Evolutionary conservation across 2,797 vertebrate genomes (phyloP).

Genomic region (Sarcoramphus papa): DNA sequence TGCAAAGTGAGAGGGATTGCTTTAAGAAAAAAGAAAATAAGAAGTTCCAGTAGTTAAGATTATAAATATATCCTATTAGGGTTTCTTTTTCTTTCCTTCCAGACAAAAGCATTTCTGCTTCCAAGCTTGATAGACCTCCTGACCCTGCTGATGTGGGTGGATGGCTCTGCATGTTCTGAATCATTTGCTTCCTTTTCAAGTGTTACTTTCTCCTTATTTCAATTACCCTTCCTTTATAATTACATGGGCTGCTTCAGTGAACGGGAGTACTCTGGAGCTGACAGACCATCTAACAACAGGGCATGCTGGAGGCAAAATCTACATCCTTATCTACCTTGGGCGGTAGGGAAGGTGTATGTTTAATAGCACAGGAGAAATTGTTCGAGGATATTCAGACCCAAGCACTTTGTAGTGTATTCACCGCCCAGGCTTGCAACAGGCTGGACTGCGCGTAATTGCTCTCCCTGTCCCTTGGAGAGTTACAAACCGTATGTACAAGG

Average conservation of each 20-base stretch:
- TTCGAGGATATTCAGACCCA: neutral
- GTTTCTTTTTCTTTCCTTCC: conserved; percentile 19
- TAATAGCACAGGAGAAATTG: neutral
- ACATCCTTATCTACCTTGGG: neutral
- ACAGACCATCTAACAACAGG: neutral
- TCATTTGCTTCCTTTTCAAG: conserved; percentile 53
- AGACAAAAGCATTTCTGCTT: conserved; percentile 46
- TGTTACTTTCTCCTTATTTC: conserved; percentile 53
- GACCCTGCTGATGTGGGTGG: conserved; percentile 52
- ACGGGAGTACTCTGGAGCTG: neutral
- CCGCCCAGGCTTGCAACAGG: neutral
- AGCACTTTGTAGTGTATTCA: neutral
- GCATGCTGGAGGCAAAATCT: neutral
- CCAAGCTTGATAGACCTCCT: conserved; percentile 13
- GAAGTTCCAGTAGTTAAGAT: neutral
- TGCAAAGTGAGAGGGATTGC: neutral
- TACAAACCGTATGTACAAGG: neutral
- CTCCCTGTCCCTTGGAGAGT: neutral
- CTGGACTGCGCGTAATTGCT: neutral
- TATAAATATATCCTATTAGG: conserved; percentile 15
- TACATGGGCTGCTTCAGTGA: neutral
- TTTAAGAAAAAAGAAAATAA: neutral
- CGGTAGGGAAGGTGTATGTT: neutral
- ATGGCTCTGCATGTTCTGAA: conserved; percentile 56
- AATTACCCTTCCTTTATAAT: conserved; percentile 60